These are phyloP conservation scores for Acomys russatus DNA, from an alignment of 2,797 vertebrate genomes.

Conservation along the genomic window DNA sequence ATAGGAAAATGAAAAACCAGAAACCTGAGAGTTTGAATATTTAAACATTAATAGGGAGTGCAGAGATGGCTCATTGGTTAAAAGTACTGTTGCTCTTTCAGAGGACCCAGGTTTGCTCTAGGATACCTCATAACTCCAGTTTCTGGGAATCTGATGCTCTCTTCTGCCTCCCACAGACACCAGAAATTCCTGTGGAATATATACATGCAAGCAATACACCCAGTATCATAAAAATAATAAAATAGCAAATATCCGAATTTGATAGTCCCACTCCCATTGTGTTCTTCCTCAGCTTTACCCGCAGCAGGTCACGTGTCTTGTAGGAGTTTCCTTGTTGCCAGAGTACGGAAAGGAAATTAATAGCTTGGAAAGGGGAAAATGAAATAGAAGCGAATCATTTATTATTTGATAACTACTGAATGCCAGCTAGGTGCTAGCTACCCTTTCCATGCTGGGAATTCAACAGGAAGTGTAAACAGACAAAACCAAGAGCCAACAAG, in stretches of 20 bases:
- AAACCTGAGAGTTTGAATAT: constrained; percentile 34
- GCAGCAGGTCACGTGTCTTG: not conserved
- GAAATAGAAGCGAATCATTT: not conserved
- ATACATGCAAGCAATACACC: not conserved
- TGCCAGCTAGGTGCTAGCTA: not conserved
- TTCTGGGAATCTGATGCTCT: not conserved
- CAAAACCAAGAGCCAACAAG: not conserved
- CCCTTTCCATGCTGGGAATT: not conserved
- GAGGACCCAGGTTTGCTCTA: not conserved
- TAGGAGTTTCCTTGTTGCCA: not conserved
- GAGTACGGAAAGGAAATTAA: not conserved
- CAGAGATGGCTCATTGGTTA: not conserved
- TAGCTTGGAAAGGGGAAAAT: not conserved
- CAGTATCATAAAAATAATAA: not conserved
- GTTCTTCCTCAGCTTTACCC: not conserved
- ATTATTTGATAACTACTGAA: not conserved
- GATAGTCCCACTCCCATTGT: not conserved
- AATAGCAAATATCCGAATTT: not conserved
- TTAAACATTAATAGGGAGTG: not conserved
- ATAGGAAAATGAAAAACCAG: constrained; percentile 32
- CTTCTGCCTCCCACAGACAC: not conserved
- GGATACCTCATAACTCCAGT: not conserved
- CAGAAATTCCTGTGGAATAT: no score
- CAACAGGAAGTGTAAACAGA: not conserved
- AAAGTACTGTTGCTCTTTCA: not conserved